Base-by-base conservation (phyloP, 2,113 vertebrate genomes). In the Grammomys surdaster region DNA sequence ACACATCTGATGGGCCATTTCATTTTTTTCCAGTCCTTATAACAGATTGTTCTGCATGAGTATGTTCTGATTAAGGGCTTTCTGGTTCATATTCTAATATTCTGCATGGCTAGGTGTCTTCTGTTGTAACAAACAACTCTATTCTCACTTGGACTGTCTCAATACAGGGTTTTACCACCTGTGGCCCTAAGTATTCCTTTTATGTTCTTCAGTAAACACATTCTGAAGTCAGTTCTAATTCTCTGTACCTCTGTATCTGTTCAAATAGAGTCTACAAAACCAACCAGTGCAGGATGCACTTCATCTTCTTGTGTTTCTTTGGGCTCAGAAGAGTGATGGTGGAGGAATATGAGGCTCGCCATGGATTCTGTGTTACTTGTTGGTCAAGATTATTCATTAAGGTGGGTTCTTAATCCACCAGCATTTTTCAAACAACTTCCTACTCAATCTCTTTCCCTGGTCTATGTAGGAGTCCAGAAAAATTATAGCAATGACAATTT, bases 201-300 rank as follows among this genome's bases (percentile, higher is more conserved):
- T 46, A 9, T 54, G 14, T n/a, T 31, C 24, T 63, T 33, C 24
- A 58, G 91, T 19, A 76, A 51, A 3, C 48, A 76, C 26, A 33
- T 11, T 26, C 33, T 82, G n/a, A 76, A 7, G 1, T 60, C 75
- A 28, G 3, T 43, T 51, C 28, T 54, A 89, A 82, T 56, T 20
- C 58, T 90, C 93, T 91, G n/a, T 76, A 12, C 88, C 76, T 36
- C 88, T 75, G 81, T 69, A 43, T 36, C 19, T 73, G 73, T 67
- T 92, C 81, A 86, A 73, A 80, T 36, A n/a, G 22, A 89, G 16
- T 82, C 7, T 46, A 69, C 28, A 56, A 91, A 91, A 58, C 82
- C 43, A 77, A 77, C 19, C 7, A 11, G n/a, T 63, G 48, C 0
- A 5, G 14, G 12, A 28, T 82, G 89, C 12, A 36, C 46, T 82